A percentile compares a stretch with the other conserved stretches of the same genome.
These are phyloP conservation scores for Anneissia japonica DNA, from an alignment of 35 echinoderm and acorn worm species.

Conservation along the genomic window DNA sequence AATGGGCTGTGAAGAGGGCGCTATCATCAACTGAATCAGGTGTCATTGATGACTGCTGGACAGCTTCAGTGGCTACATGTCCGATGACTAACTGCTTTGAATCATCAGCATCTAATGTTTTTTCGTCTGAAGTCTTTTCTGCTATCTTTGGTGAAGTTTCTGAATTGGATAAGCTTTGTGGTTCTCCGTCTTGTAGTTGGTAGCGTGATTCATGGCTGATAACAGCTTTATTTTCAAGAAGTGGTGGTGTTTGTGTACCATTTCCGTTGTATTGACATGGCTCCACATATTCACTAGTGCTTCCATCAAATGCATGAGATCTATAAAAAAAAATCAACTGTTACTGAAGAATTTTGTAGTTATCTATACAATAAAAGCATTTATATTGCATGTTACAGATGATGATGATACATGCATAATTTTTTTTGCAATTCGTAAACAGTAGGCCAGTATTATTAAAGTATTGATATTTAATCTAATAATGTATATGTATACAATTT, in stretches of 20 bases:
- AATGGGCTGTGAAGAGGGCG: background rate
- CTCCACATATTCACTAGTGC: background rate
- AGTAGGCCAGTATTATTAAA: no score
- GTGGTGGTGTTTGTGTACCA: background rate
- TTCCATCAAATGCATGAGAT: background rate
- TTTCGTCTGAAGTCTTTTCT: background rate
- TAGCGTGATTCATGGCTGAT: background rate
- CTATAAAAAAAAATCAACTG: background rate
- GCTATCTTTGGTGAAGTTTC: background rate
- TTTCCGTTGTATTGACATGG: constrained; percentile 5
- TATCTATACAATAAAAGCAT: no score
- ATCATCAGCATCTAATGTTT: background rate
- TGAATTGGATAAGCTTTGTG: background rate
- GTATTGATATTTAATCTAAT: no score
- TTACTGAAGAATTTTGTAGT: no score
- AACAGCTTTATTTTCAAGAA: background rate
- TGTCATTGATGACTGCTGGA: background rate
- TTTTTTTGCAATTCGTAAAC: no score
- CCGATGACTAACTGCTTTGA: background rate
- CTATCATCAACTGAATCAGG: background rate
- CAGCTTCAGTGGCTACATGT: background rate
- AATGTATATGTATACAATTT: no score
- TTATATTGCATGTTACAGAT: no score
- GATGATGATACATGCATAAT: no score
- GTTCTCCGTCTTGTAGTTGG: background rate